Conservation (phyloP, 1,140 invertebrate genomes). For the Liolophura sinensis region DNA sequence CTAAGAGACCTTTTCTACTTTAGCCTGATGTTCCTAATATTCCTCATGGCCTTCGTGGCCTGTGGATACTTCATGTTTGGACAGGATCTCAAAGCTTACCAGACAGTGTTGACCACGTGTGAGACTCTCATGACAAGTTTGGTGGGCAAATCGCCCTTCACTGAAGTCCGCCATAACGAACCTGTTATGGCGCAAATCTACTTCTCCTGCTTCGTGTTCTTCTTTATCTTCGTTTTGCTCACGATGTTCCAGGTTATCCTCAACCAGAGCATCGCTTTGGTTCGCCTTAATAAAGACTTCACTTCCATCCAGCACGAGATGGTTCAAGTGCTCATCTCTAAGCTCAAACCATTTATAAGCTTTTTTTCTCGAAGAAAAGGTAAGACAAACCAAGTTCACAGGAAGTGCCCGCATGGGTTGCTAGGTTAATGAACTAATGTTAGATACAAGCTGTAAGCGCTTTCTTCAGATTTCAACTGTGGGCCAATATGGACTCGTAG, state of each 20-base stretch:
- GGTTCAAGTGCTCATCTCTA: constrained; percentile 12
- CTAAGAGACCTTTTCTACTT: constrained; percentile 33
- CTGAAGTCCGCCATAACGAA: constrained; percentile 12
- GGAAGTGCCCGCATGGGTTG: constrained; percentile 12
- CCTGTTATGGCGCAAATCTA: constrained; percentile 20
- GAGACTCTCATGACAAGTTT: constrained; percentile 31
- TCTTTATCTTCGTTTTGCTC: constrained; percentile 26
- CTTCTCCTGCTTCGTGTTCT: constrained; percentile 28
- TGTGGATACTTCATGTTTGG: constrained; percentile 40
- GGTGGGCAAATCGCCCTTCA: constrained; percentile 35
- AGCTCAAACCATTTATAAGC: background rate
- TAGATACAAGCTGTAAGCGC: constrained; percentile 17
- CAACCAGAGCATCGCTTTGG: constrained; percentile 22
- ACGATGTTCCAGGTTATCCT: constrained; percentile 34
- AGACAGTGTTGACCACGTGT: constrained; percentile 28
- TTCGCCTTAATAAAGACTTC: constrained; percentile 17
- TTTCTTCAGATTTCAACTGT: background rate
- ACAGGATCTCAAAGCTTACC: constrained; percentile 28
- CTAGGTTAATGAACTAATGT: background rate
- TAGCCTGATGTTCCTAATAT: constrained; percentile 36
- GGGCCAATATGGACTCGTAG: too few species aligned
- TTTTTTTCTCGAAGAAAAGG: background rate
- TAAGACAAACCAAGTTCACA: background rate
- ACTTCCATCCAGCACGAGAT: constrained; percentile 27
- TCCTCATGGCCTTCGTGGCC: constrained; percentile 39